Evolutionary conservation across 1,140 invertebrate species (phyloP).

Genomic region (Euglossa dilemma): DNA sequence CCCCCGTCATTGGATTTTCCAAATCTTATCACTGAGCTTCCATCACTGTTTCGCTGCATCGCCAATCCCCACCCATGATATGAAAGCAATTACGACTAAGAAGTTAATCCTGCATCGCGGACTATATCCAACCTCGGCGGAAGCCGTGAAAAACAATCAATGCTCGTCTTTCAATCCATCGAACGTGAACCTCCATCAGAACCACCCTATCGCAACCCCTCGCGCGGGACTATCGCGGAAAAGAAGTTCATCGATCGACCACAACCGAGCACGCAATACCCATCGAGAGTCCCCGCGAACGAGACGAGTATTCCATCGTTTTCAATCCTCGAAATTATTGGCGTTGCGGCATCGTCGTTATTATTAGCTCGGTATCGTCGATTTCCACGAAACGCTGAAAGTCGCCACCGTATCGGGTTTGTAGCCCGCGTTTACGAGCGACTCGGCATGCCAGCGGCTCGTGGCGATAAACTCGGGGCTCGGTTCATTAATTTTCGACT

Average conservation of each 20-base stretch:
- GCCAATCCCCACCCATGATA: no score
- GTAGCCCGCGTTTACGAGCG: slow-evolving; percentile 17
- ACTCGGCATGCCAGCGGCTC: slow-evolving; percentile 4
- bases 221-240: neutral
- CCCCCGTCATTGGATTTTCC: no score
- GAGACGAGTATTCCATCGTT: neutral
- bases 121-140: neutral
- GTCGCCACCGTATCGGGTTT: neutral
- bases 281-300: neutral
- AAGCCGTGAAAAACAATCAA: neutral
- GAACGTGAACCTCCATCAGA: neutral
- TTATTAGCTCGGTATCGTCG: slow-evolving; percentile 34
- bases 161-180: neutral
- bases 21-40: no score
- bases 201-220: no score
- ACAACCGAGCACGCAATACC: neutral
- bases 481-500: slow-evolving; percentile 56
- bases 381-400: slow-evolving; percentile 41
- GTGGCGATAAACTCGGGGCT: slow-evolving; percentile 52
- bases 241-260: neutral
- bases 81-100: neutral
- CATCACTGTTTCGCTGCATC: no score
- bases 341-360: slow-evolving; percentile 16
- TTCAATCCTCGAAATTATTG: slow-evolving; percentile 21
- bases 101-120: neutral